A percentile compares a stretch with the other conserved stretches of the same genome.
phyloP scores from a whole-genome alignment of 2,113 vertebrate genomes.

The Zosterops lateralis region DNA sequence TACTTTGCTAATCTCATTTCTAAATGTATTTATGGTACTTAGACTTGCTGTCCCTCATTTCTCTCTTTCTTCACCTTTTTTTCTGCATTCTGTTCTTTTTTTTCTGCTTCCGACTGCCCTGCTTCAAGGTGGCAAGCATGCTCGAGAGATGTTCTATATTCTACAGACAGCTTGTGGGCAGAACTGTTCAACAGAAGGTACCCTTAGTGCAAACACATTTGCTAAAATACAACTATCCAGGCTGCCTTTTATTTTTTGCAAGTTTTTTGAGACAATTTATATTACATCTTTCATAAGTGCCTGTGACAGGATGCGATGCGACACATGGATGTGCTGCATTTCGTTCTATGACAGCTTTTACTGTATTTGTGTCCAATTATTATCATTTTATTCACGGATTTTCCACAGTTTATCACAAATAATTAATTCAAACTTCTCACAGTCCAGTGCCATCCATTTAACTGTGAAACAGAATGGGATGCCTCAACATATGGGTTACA shows the following conservation, averaged over 20 bases:
- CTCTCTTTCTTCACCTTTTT: slow-evolving; percentile 83
- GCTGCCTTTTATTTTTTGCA: slow-evolving; percentile 72
- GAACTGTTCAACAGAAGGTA: slow-evolving; percentile 99
- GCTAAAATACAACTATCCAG: slow-evolving; percentile 78
- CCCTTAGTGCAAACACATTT: slow-evolving; percentile 83
- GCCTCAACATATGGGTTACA: slow-evolving; percentile 64
- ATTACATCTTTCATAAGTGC: slow-evolving; percentile 76
- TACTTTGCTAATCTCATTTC: slow-evolving; percentile 84
- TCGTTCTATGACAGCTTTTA: slow-evolving; percentile 66
- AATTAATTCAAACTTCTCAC: slow-evolving; percentile 60
- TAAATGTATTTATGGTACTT: slow-evolving; percentile 84
- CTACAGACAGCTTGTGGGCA: slow-evolving; percentile 97
- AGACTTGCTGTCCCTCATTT: slow-evolving; percentile 82
- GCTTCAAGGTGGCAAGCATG: slow-evolving; percentile 97
- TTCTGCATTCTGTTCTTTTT: slow-evolving; percentile 80
- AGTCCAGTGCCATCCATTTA: slow-evolving; percentile 52
- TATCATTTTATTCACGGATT: slow-evolving; percentile 63
- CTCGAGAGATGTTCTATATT: slow-evolving; percentile 98
- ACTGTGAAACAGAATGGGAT: slow-evolving; percentile 57
- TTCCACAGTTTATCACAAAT: slow-evolving; percentile 54
- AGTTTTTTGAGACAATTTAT: slow-evolving; percentile 71
- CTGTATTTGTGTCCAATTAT: slow-evolving; percentile 64
- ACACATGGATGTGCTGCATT: slow-evolving; percentile 71
- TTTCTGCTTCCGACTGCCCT: slow-evolving; percentile 85
- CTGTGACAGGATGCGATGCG: slow-evolving; percentile 73